Evolutionary conservation across 2,797 vertebrate genomes (phyloP).

Genomic region (Tinamus major): DNA sequence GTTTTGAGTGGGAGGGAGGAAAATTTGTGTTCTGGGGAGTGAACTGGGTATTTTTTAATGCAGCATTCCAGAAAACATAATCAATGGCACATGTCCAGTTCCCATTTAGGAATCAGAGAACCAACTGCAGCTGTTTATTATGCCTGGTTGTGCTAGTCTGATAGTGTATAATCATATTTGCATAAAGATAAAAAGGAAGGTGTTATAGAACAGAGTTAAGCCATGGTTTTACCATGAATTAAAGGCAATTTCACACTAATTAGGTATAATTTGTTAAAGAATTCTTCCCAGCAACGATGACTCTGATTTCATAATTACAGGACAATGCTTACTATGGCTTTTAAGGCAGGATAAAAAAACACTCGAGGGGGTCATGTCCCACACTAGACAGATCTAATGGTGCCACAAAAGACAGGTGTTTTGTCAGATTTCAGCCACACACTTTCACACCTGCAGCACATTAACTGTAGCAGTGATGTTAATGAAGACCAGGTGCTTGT

Average conservation of each 20-base stretch:
- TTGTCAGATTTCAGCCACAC: slow-evolving; percentile 78
- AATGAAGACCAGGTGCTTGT: slow-evolving; percentile 90
- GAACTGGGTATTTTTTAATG: slow-evolving; percentile 60
- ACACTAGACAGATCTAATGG: slow-evolving; percentile 69
- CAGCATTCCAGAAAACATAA: slow-evolving; percentile 73
- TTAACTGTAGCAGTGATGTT: slow-evolving; percentile 85
- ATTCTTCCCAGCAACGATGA: slow-evolving; percentile 77
- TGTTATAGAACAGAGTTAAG: slow-evolving; percentile 77
- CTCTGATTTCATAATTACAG: slow-evolving; percentile 82
- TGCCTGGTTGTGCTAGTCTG: slow-evolving; percentile 76
- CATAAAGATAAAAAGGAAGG: slow-evolving; percentile 83
- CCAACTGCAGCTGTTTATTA: slow-evolving; percentile 77
- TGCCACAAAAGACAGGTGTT: slow-evolving; percentile 79
- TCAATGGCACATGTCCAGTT: slow-evolving; percentile 76
- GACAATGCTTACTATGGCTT: slow-evolving; percentile 75
- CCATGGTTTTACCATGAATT: slow-evolving; percentile 79
- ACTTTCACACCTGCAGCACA: slow-evolving; percentile 87
- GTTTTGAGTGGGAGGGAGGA: neutral
- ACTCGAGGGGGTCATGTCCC: slow-evolving; percentile 71
- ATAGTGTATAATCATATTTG: slow-evolving; percentile 81
- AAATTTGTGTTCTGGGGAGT: slow-evolving; percentile 25
- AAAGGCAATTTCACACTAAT: slow-evolving; percentile 84
- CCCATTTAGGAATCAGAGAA: slow-evolving; percentile 74
- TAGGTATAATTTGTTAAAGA: slow-evolving; percentile 79
- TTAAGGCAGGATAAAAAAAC: slow-evolving; percentile 77